Percentiles rank a stretch among this genome's conserved stretches.
These are phyloP conservation scores for Ceuthmochares aereus DNA, from an alignment of 2,113 vertebrate species.

Conservation along the genomic window DNA sequence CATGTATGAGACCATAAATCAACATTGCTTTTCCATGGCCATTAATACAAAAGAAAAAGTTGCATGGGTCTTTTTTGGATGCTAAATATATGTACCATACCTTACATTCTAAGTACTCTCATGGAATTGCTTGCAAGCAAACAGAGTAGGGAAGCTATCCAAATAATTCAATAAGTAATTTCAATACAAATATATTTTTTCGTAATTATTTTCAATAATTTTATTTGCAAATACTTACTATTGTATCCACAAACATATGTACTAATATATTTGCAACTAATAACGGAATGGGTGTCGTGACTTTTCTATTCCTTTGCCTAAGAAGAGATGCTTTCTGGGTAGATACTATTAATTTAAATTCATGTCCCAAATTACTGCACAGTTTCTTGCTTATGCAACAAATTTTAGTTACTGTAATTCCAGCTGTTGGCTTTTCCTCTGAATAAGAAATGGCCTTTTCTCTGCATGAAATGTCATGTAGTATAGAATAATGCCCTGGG, in stretches of 20 bases:
- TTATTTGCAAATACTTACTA: neutral
- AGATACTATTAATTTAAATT: neutral
- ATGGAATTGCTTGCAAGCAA: neutral
- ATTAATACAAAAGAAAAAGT: conserved; percentile 3
- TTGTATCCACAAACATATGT: neutral
- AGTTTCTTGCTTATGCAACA: neutral
- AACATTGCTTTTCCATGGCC: neutral
- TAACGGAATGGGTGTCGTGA: neutral
- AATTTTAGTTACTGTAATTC: neutral
- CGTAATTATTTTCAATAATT: neutral
- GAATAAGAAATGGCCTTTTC: neutral
- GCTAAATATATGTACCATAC: neutral
- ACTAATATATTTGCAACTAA: neutral
- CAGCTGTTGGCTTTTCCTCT: neutral
- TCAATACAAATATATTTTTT: neutral
- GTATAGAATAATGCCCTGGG: neutral
- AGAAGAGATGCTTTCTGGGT: neutral
- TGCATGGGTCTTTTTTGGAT: neutral
- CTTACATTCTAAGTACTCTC: neutral
- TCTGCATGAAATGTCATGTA: neutral
- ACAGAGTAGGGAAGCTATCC: neutral
- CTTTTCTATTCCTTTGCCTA: neutral
- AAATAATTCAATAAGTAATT: neutral
- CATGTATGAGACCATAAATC: neutral
- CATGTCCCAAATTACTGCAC: neutral